A percentile compares a stretch with the other conserved stretches of the same genome.
Conservation (phyloP, 2,113 vertebrate species). For the Forbesichthys papilliferus region DNA sequence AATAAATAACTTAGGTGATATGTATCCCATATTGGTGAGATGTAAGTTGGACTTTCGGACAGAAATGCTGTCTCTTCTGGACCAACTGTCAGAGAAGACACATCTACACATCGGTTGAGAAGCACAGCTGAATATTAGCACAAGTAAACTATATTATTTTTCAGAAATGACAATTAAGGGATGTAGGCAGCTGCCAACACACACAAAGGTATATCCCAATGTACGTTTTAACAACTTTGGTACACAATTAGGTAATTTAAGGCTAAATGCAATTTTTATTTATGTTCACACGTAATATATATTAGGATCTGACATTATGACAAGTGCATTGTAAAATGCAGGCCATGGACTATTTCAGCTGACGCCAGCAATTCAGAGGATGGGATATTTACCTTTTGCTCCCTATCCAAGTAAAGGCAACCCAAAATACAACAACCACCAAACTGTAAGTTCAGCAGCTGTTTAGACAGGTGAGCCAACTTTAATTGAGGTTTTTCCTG, state of each 20-base stretch:
- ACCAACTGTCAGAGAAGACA: constrained; percentile 28
- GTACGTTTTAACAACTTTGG: constrained; percentile 33
- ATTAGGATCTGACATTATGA: constrained; percentile 1
- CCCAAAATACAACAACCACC: constrained; percentile 33
- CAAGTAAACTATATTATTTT: constrained; percentile 61
- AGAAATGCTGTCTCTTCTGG: constrained; percentile 31
- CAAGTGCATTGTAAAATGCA: constrained; percentile 24
- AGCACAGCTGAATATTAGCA: constrained; percentile 53
- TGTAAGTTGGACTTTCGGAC: constrained; percentile 42
- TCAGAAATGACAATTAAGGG: constrained; percentile 53
- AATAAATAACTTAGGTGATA: not conserved
- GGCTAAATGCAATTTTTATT: not conserved
- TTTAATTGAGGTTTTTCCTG: constrained; percentile 36
- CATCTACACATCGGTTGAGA: constrained; percentile 57
- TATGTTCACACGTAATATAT: no score
- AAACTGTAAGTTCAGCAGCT: constrained; percentile 55
- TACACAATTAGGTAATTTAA: constrained; percentile 22
- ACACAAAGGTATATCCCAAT: constrained; percentile 32
- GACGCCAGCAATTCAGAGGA: constrained; percentile 25
- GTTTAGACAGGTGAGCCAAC: constrained; percentile 67
- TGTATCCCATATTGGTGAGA: not conserved
- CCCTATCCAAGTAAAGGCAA: constrained; percentile 13
- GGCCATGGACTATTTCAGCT: constrained; percentile 45
- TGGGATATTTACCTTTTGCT: constrained; percentile 51
- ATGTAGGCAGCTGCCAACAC: constrained; percentile 36